These are phyloP conservation scores for Notarius quadriscutis DNA, from an alignment of 2,113 vertebrate genomes.

Conservation along the genomic window DNA sequence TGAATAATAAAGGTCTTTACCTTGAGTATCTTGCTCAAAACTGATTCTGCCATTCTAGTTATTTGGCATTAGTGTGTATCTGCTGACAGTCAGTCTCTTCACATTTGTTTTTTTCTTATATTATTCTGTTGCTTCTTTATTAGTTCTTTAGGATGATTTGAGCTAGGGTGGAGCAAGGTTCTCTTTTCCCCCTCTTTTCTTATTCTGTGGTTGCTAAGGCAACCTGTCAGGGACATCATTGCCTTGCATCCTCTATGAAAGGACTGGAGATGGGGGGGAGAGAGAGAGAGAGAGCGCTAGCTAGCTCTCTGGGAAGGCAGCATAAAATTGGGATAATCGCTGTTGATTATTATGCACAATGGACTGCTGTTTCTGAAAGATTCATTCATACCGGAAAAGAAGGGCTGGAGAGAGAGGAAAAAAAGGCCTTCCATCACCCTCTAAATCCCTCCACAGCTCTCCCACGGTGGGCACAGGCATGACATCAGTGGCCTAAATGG, in stretches of 20 bases:
- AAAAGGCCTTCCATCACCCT: conserved; percentile 25
- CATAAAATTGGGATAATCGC: conserved; percentile 80
- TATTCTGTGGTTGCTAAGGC: conserved; percentile 72
- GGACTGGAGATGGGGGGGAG: conserved; percentile 21
- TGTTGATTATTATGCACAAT: conserved; percentile 77
- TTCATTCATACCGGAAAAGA: conserved; percentile 76
- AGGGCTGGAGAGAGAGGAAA: conserved; percentile 65
- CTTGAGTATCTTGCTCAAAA: background rate
- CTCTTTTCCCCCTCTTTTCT: conserved; percentile 42
- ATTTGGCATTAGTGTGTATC: background rate
- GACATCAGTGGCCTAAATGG: conserved; percentile 77
- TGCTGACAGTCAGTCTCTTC: background rate
- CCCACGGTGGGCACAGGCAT: conserved; percentile 80
- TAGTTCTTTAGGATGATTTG: background rate
- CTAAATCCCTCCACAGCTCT: conserved; percentile 70
- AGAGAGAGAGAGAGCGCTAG: conserved; percentile 23
- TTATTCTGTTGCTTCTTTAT: background rate
- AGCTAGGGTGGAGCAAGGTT: conserved; percentile 52
- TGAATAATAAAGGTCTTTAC: too few relatives aligned
- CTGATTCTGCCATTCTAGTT: background rate
- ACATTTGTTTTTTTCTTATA: background rate
- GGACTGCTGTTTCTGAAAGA: conserved; percentile 74
- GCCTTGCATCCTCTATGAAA: conserved; percentile 64
- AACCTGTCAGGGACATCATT: conserved; percentile 68
- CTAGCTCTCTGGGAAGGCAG: conserved; percentile 68